Percentiles rank a stretch among this genome's conserved stretches.
Evolutionary conservation across 2,888 invertebrate genomes (phyloP).

Genomic region (Anthophora plumipes): DNA sequence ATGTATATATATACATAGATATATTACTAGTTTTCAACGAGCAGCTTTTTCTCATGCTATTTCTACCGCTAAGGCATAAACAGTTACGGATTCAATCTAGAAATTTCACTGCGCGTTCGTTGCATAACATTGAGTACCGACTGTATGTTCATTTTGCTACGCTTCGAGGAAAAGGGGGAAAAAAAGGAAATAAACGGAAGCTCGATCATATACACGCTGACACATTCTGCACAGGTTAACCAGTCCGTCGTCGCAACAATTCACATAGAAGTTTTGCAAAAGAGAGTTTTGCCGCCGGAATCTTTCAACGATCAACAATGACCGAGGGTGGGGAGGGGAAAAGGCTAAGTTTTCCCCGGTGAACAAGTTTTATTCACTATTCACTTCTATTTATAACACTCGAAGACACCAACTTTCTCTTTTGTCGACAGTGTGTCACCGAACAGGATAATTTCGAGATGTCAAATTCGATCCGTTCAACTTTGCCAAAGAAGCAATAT

Average conservation of each 20-base stretch:
- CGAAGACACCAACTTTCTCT: slow-evolving; percentile 50
- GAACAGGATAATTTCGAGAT: slow-evolving; percentile 24
- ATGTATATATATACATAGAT: no score
- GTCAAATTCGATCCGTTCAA: slow-evolving; percentile 10
- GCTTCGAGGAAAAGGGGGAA: background rate
- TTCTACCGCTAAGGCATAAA: slow-evolving; percentile 21
- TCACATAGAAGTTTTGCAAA: slow-evolving; percentile 22
- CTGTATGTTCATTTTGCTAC: slow-evolving; percentile 8
- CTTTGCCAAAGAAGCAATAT: background rate
- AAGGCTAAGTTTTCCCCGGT: background rate
- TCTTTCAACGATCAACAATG: background rate
- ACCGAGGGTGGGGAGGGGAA: background rate
- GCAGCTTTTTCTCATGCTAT: background rate
- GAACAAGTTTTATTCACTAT: slow-evolving; percentile 46
- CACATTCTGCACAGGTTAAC: background rate
- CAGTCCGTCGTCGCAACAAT: slow-evolving; percentile 1
- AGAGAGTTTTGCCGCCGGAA: background rate
- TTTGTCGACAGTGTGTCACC: slow-evolving; percentile 21
- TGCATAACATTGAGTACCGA: slow-evolving; percentile 29
- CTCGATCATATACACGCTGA: background rate
- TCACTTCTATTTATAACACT: slow-evolving; percentile 58
- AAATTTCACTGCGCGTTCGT: slow-evolving; percentile 21
- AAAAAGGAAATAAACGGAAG: background rate
- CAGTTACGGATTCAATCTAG: slow-evolving; percentile 6
- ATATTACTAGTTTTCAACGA: slow-evolving; percentile 8